These are phyloP conservation scores for Sebastes minor DNA, from an alignment of 2,797 vertebrate genomes.

Conservation along the genomic window DNA sequence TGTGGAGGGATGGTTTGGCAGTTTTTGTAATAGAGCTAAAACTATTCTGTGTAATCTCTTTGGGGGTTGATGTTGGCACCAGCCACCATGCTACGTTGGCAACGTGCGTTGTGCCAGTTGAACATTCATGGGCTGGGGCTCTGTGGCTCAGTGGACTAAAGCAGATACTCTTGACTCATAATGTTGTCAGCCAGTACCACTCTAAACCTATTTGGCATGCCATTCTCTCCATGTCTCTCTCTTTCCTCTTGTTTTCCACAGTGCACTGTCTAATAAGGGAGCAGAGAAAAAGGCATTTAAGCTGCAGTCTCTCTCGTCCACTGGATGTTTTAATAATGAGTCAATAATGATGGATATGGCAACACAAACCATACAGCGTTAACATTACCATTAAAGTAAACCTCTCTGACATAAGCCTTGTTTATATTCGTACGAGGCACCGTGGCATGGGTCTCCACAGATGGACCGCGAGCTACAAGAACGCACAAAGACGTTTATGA, in stretches of 20 bases:
- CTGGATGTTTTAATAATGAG: conserved; percentile 44
- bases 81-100: conserved; percentile 50
- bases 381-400: conserved; percentile 24
- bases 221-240: conserved; percentile 37
- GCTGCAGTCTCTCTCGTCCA: conserved; percentile 11
- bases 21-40: conserved; percentile 66
- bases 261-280: conserved; percentile 37
- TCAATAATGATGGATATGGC: conserved; percentile 21
- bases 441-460: too few species aligned
- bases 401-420: not conserved
- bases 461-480: too few species aligned
- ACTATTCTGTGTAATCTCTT: conserved; percentile 68
- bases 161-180: conserved; percentile 73
- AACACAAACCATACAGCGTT: not conserved
- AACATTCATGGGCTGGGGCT: conserved; percentile 67
- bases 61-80: conserved; percentile 62
- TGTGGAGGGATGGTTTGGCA: conserved; percentile 58
- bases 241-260: conserved; percentile 35
- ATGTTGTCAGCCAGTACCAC: conserved; percentile 67
- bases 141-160: conserved; percentile 66
- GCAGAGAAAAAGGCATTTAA: conserved; percentile 11
- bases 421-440: too few species aligned
- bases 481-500: too few species aligned
- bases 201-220: conserved; percentile 68
- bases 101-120: conserved; percentile 55